Evolutionary conservation across 2,888 invertebrate species (phyloP).

Genomic region (Dynastes tityus): DNA sequence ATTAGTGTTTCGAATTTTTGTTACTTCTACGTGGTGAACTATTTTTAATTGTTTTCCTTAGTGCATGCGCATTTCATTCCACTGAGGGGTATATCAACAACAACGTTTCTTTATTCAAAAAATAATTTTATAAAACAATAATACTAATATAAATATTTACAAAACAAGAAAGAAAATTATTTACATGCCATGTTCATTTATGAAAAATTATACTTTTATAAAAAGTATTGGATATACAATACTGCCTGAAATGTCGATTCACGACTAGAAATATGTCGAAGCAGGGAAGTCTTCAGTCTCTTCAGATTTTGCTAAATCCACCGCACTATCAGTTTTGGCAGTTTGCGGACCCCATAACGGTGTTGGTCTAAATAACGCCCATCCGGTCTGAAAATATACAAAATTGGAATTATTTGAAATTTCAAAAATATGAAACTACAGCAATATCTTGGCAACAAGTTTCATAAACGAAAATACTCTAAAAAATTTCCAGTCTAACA

Average conservation of each 20-base stretch:
- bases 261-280: constrained; percentile 3
- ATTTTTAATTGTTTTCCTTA: too few relatives aligned
- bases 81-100: too few relatives aligned
- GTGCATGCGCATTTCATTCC: too few relatives aligned
- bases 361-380: constrained; percentile 72
- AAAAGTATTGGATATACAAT: neutral
- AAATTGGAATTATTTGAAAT: too few relatives aligned
- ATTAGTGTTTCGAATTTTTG: too few relatives aligned
- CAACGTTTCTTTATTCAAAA: too few relatives aligned
- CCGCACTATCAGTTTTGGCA: constrained; percentile 58
- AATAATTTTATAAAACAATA: neutral
- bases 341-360: constrained; percentile 72
- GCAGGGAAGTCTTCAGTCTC: constrained; percentile 28
- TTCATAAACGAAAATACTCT: too few relatives aligned
- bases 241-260: neutral
- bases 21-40: too few relatives aligned
- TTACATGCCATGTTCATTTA: neutral
- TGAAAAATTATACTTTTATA: constrained; percentile 6
- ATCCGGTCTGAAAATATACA: constrained; percentile 70
- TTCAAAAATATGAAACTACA: too few relatives aligned
- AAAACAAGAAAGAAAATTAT: neutral
- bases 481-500: too few relatives aligned
- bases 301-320: constrained; percentile 53
- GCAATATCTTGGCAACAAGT: too few relatives aligned
- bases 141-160: neutral